Evolutionary conservation across 2,888 invertebrate species (phyloP), one percentile per base, ranked within the genome.

Genomic region (Sarcophaga variegata): DNA sequence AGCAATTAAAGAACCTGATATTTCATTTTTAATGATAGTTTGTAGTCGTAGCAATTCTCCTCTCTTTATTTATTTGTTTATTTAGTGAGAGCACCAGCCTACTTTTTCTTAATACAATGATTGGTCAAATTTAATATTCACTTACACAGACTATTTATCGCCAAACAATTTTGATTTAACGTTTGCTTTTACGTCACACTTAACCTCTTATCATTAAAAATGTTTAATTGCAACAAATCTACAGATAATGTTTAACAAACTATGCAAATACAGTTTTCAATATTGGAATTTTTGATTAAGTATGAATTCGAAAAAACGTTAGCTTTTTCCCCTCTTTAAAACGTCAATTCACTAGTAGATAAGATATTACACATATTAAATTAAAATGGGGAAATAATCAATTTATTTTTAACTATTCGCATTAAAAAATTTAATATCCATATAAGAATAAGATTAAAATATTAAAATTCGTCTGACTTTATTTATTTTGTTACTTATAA

Each of bases 121-220:
- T 76, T 76, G 71, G 25, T 27, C n/a, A 47, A 37, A 14, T 64
- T 64, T 25, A 25, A 64, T 64, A 25, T 25, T 37, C 47, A 54
- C 25, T 70, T 54, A 12, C 17, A 17, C 8, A 6, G 17, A 70
- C 54, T 54, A 25, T 69, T 49, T 70, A 54, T 70, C 54, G 27
- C 22, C 10, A 25, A 71, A 25, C 11, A 60, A 60, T 75, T 75
- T 77, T 77, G 76, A 77, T 77, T 77, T 37, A 59, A 67, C 17
- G 20, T 22, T 54, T n/a, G 20, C 6, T 67, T 49, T 25, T 12
- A 25, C 64, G 75, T 76, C 75, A 66, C 20, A 2, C 2, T n/a
- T 63, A 22, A 22, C 12, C 25, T 12, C n/a, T 64, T 77, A 67
- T 67, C 76, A 67, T 4, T 74, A 20, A 14, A 63, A 63, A 63